These are phyloP conservation scores for Ptychochromis oligacanthus DNA, from an alignment of 2,113 vertebrate species.

Conservation along the genomic window DNA sequence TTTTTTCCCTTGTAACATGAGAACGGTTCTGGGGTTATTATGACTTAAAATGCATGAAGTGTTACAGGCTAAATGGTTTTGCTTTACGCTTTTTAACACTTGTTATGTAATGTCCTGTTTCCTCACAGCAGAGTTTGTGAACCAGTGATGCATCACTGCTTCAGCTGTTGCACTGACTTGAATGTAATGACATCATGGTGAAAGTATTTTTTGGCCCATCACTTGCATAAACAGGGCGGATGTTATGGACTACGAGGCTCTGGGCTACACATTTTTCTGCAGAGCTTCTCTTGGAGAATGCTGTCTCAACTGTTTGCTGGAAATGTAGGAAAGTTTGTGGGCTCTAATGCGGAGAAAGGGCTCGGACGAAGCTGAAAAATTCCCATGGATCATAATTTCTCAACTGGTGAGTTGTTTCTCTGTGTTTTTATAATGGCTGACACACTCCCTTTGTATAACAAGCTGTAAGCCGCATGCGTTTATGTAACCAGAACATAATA, in stretches of 20 bases:
- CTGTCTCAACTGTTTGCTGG: not conserved
- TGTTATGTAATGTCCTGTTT: not conserved
- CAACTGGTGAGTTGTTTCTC: slow-evolving; percentile 59
- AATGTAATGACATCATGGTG: slow-evolving; percentile 75
- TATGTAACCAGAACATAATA: not conserved
- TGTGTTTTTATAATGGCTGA: not conserved
- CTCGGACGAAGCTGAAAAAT: slow-evolving; percentile 29
- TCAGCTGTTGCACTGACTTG: slow-evolving; percentile 41
- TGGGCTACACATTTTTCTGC: slow-evolving; percentile 50
- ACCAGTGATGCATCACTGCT: not conserved
- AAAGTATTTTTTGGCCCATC: slow-evolving; percentile 74
- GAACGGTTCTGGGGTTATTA: too few species aligned
- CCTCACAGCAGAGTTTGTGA: not conserved
- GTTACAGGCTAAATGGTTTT: not conserved
- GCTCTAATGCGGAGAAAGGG: slow-evolving; percentile 11
- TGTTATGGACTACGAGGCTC: slow-evolving; percentile 48
- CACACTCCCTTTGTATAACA: slow-evolving; percentile 2
- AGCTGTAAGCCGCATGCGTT: not conserved
- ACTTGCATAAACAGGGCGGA: slow-evolving; percentile 66
- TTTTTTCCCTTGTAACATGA: not conserved
- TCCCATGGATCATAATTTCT: slow-evolving; percentile 25
- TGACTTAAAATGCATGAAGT: not conserved
- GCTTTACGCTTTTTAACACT: not conserved
- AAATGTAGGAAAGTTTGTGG: slow-evolving; percentile 32
- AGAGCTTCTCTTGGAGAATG: slow-evolving; percentile 37